These are phyloP conservation scores for Albula goreensis DNA, from an alignment of 2,113 vertebrate species.

Conservation along the genomic window DNA sequence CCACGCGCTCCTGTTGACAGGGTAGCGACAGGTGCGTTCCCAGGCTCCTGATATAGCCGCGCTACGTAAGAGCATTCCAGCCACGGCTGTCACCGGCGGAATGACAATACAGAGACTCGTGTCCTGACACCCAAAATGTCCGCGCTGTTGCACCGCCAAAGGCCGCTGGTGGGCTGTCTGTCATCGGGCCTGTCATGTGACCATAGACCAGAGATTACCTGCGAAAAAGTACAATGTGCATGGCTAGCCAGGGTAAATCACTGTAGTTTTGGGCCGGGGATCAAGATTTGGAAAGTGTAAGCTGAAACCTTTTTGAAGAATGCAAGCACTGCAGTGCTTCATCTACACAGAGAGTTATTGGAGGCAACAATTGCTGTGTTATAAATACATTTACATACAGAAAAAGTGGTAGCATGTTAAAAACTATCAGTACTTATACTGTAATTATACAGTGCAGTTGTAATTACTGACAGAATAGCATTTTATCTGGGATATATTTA, in stretches of 20 bases:
- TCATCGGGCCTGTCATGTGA: neutral
- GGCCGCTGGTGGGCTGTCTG: neutral
- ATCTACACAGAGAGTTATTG: too few relatives aligned
- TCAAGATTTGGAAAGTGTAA: too few relatives aligned
- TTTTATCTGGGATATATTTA: too few relatives aligned
- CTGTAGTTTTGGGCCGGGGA: neutral
- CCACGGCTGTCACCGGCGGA: neutral
- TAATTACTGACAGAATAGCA: too few relatives aligned
- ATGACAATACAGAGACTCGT: neutral
- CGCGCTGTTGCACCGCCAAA: neutral
- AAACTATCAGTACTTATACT: too few relatives aligned
- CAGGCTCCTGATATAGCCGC: slow-evolving; percentile 44
- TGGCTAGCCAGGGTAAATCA: neutral
- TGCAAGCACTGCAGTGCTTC: too few relatives aligned
- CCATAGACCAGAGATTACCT: neutral
- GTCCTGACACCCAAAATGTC: neutral
- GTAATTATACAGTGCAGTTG: too few relatives aligned
- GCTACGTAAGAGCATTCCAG: slow-evolving; percentile 23
- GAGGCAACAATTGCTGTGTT: too few relatives aligned
- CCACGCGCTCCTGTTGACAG: slow-evolving; percentile 27
- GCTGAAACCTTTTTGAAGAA: too few relatives aligned
- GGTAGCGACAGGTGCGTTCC: slow-evolving; percentile 47
- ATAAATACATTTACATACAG: too few relatives aligned
- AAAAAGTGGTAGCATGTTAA: too few relatives aligned
- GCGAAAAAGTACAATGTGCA: neutral